phyloP scores from a whole-genome alignment of 1,140 invertebrate genomes.

The Solenopsis invicta region DNA sequence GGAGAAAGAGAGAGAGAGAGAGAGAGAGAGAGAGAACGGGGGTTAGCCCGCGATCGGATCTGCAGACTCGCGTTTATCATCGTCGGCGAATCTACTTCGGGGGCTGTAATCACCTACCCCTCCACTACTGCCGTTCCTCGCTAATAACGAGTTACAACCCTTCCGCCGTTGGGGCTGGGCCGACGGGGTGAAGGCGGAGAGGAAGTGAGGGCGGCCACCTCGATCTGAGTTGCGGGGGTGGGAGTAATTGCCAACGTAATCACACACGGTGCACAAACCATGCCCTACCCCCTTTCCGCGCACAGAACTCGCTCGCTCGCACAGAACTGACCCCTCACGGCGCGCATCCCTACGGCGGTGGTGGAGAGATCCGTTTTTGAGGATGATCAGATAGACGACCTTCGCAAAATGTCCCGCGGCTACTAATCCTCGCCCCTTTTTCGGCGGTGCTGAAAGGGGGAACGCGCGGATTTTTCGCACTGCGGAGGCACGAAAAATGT shows the following conservation, averaged over 20 bases:
- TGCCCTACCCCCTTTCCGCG: constrained; percentile 51
- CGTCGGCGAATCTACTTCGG: constrained; percentile 80
- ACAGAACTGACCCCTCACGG: constrained; percentile 62
- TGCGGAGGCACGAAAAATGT: constrained; percentile 30
- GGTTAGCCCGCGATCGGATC: constrained; percentile 74
- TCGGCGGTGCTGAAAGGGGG: constrained; percentile 5
- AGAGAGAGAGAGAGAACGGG: constrained; percentile 17
- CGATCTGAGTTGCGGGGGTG: constrained; percentile 69
- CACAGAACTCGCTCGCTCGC: constrained; percentile 12
- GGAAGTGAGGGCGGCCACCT: constrained; percentile 51
- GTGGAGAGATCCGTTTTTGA: constrained; percentile 74
- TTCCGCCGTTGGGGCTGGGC: constrained; percentile 73
- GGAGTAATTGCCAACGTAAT: constrained; percentile 86
- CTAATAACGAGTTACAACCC: constrained; percentile 85
- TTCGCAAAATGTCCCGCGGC: constrained; percentile 71
- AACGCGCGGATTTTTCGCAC: constrained; percentile 40
- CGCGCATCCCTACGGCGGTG: constrained; percentile 46
- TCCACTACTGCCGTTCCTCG: constrained; percentile 72
- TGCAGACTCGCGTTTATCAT: constrained; percentile 82
- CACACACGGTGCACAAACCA: constrained; percentile 83
- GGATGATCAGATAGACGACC: constrained; percentile 78
- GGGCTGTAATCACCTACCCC: constrained; percentile 82
- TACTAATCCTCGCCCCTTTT: constrained; percentile 47
- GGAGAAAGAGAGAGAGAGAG: constrained; percentile 28
- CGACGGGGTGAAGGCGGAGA: constrained; percentile 52